These are phyloP conservation scores for Lepidothrix coronata DNA, from an alignment of 2,113 vertebrate genomes.

Conservation along the genomic window DNA sequence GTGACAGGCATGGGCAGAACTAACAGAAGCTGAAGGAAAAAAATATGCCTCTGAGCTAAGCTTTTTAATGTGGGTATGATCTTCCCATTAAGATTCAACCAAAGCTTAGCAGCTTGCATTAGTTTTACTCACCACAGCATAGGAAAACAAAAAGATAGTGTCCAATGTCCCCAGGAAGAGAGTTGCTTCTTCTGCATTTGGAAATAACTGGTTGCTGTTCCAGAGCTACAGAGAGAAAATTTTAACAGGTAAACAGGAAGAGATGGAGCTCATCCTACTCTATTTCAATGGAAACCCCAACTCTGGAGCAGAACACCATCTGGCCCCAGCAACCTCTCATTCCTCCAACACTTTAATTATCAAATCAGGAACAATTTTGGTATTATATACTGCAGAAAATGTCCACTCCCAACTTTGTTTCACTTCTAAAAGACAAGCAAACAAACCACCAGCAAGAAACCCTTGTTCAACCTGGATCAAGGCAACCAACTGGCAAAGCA, in stretches of 20 bases:
- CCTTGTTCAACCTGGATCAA: not conserved
- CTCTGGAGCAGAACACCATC: not conserved
- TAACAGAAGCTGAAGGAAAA: not conserved
- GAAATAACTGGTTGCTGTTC: conserved; percentile 84
- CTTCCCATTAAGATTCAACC: not conserved
- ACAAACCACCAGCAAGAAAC: not conserved
- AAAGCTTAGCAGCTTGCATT: not conserved
- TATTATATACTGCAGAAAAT: not conserved
- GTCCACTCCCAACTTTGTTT: not conserved
- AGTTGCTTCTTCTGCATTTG: conserved; percentile 82
- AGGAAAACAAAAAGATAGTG: conserved; percentile 94
- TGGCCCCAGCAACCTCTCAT: not conserved
- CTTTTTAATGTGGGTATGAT: not conserved
- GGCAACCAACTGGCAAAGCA: not conserved
- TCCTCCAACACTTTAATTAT: not conserved
- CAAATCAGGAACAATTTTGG: not conserved
- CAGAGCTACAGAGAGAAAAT: conserved; percentile 78
- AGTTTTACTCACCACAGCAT: conserved; percentile 87
- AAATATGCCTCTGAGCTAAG: not conserved
- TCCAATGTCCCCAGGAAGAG: conserved; percentile 91
- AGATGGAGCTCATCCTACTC: not conserved
- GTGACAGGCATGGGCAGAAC: not conserved
- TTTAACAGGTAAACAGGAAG: not conserved
- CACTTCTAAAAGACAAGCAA: not conserved
- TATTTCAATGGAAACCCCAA: not conserved